phyloP scores from a whole-genome alignment of 2,797 vertebrate species.

The Acrocephalus scirpaceus region DNA sequence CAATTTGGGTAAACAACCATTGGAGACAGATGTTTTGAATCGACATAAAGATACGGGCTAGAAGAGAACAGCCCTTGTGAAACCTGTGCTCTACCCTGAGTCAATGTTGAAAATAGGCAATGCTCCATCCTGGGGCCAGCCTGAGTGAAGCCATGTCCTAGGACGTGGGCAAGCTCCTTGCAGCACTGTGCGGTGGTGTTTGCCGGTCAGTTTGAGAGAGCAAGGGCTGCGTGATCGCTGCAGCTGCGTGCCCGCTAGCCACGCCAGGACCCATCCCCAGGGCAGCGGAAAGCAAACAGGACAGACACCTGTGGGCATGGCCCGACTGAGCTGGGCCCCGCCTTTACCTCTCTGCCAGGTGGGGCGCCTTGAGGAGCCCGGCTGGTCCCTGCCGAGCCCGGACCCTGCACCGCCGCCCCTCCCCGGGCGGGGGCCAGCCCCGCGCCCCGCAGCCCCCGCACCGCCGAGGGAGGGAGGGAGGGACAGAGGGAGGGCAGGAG shows the following conservation, averaged over 20 bases:
- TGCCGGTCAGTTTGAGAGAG: too few species aligned
- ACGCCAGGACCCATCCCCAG: accelerated
- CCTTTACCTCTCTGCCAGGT: accelerated
- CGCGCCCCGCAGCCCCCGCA: not conserved
- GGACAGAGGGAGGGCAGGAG: not conserved
- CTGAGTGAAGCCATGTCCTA: too few species aligned
- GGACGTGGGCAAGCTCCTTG: accelerated
- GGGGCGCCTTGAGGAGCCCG: accelerated
- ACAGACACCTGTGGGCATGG: accelerated
- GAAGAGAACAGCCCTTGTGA: not conserved
- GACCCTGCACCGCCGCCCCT: not conserved
- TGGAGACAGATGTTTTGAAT: not conserved
- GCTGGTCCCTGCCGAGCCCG: too few species aligned
- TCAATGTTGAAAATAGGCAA: accelerated
- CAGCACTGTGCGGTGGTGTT: accelerated
- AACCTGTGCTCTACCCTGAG: not conserved
- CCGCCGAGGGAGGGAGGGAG: not conserved
- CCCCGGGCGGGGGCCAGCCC: not conserved
- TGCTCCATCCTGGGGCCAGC: accelerated
- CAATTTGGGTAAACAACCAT: not conserved
- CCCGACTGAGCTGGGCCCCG: not conserved
- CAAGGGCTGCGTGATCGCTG: not conserved
- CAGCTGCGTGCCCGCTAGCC: not conserved
- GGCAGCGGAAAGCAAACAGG: not conserved
- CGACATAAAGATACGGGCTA: accelerated